Base-by-base conservation (phyloP, 2,797 vertebrate species). In the Artibeus lituratus region DNA sequence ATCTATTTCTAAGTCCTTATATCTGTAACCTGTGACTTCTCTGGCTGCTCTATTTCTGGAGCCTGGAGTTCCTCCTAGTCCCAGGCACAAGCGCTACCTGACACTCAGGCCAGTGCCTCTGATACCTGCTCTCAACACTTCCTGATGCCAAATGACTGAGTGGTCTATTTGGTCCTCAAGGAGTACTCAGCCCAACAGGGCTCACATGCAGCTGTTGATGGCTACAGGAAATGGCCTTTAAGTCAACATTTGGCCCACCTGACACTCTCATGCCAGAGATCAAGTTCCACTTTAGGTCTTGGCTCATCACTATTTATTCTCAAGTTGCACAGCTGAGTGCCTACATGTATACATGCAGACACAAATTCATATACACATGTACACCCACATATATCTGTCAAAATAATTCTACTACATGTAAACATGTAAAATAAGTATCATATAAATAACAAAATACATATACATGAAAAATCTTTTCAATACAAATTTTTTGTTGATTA, bases 341-440 rank as follows among this genome's bases (percentile, higher is more conserved):
- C 10, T 21, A 24, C 15, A 1, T 14, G 19, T 0, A 1, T n/a
- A 2, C 5, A 10, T 1, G 84, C 2, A 72, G 8, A 26, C 21
- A 62, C 19, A 7, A 0, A 0, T 12, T 18, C 53, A 49, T 3
- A 59, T 18, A 21, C 0, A 59, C 8, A 4, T 0, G 0, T 4
- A 9, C 0, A 26, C 10, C 22, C 49, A 14, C 44, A 26, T 1
- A 9, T 26, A 35, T 35, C 49, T 29, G 16, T 35, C 47, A 53
- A 35, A 92, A 10, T 32, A n/a, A 70, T 6, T 65, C n/a, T 29
- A 18, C 73, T 26, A 4, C 35, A 19, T 37, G 19, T 10, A 53
- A 82, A 32, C 10, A 32, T 24, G 1, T 5, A 62, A 90, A 74
- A 73, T 35, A 24, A 73, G 51, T 69, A 44, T 42, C 67, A 47